Evolutionary conservation across 2,113 vertebrate species (phyloP).

Genomic region (Tichodroma muraria): DNA sequence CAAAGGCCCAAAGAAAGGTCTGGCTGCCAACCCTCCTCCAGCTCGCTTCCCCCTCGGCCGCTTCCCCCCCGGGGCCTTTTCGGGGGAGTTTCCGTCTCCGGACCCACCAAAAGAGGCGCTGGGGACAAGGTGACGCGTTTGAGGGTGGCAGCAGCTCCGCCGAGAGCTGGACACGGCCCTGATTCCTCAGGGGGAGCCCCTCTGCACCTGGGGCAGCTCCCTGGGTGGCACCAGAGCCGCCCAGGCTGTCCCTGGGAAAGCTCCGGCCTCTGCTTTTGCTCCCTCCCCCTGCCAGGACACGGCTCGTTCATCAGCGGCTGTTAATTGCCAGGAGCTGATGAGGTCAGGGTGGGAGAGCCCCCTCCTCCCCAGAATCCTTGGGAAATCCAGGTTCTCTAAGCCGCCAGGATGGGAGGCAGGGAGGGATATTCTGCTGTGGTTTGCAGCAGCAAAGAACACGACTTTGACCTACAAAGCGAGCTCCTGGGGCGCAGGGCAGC

Average conservation of each 20-base stretch:
- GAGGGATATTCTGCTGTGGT: background rate
- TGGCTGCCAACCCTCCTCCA: background rate
- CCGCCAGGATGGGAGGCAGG: background rate
- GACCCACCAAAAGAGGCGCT: background rate
- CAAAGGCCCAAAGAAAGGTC: constrained; percentile 53
- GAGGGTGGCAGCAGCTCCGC: background rate
- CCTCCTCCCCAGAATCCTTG: background rate
- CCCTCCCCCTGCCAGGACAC: no score
- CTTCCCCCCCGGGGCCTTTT: background rate
- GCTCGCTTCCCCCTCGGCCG: background rate
- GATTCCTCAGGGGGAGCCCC: background rate
- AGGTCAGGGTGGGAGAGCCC: background rate
- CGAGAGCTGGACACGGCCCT: background rate
- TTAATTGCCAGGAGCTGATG: constrained; percentile 22
- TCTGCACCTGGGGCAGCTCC: background rate
- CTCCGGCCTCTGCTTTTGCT: no score
- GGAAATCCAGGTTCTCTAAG: background rate
- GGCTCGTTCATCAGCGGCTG: background rate
- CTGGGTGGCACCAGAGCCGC: background rate
- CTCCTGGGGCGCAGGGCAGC: background rate
- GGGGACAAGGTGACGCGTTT: background rate
- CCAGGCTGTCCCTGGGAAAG: background rate
- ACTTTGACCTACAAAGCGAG: background rate
- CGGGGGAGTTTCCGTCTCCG: background rate
- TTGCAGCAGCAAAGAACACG: background rate